Percentiles rank a stretch among this genome's conserved stretches.
Conservation (phyloP, 2,113 vertebrate species). For the Nothobranchius kuhntae region DNA sequence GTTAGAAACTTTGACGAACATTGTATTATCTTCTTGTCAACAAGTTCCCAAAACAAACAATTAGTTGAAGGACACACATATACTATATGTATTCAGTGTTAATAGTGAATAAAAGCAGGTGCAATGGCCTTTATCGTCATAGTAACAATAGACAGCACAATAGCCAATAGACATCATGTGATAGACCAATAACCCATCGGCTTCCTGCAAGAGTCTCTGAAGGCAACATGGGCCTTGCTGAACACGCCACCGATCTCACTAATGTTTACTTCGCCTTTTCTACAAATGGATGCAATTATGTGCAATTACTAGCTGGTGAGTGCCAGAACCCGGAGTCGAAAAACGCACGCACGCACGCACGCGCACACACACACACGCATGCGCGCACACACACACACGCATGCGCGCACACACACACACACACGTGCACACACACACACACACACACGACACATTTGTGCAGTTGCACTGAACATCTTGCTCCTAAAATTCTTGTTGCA, state of each 20-base stretch:
- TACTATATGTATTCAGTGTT: slow-evolving; percentile 18
- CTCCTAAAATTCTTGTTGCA: slow-evolving; percentile 25
- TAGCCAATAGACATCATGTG: slow-evolving; percentile 39
- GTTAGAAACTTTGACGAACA: neutral
- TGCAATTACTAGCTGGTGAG: slow-evolving; percentile 75
- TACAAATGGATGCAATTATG: slow-evolving; percentile 77
- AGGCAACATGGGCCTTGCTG: slow-evolving; percentile 19
- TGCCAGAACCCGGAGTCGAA: slow-evolving; percentile 52
- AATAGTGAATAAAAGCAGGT: slow-evolving; percentile 39
- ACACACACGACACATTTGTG: slow-evolving; percentile 54
- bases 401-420: too few relatives aligned
- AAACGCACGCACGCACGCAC: too few relatives aligned
- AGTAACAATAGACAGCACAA: slow-evolving; percentile 43
- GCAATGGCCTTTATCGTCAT: slow-evolving; percentile 38
- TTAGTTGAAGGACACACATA: neutral
- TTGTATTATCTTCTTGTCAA: neutral
- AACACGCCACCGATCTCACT: slow-evolving; percentile 47
- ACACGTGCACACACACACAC: too few relatives aligned
- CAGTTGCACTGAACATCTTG: slow-evolving; percentile 9
- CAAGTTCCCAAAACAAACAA: neutral
- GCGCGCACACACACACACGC: too few relatives aligned
- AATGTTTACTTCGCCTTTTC: slow-evolving; percentile 51
- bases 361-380: too few relatives aligned
- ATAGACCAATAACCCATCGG: slow-evolving; percentile 26
- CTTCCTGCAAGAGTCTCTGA: slow-evolving; percentile 23